Evolutionary conservation across 2,888 invertebrate species (phyloP), one percentile per base, ranked within the genome.

Genomic region (Galerucella pusilla): DNA sequence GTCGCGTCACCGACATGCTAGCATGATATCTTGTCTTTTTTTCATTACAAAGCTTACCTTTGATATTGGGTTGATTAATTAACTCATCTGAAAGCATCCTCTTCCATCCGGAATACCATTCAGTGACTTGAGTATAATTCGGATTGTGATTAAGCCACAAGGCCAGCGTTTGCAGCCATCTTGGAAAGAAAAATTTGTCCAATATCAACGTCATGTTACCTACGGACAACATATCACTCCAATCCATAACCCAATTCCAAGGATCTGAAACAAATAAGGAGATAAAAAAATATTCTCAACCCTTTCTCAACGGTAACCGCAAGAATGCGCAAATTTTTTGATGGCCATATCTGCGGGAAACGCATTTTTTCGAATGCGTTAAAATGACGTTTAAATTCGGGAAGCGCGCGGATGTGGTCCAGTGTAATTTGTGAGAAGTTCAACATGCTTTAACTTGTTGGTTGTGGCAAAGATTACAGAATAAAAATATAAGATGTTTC

Each of bases 181-280:
- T 94, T 0, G 98, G 98, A 85, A 99, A 96, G 89, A 99, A 96
- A 83, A 92, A 92, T 80, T 96, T 95, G 81, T 96, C 94, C 9
- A 99, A 90, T 7, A 99, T 86, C 45, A 93, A 91, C 0, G 94
- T 94, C 89, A 98, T 92, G 16, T 93, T 91, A 0, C 93, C 90
- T 0, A 92, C 87, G 0, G 97, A 95, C 63, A 98, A 88, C 84
- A 99, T 88, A 79, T 96, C 96, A 78, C 92, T 89, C 99, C 99
- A 99, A 76, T 96, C 94, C 90, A 97, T 95, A 45, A 98, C 96
- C 94, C 97, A 98, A 80, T 94, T 91, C 97, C 98, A 98, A 0
- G 94, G 92, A 85, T 97, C 97, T 93, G 88, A 11, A 85, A 84
- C 73, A 76, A 77, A 74, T 72, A 66, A 49, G 45, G 11, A 25